These are phyloP conservation scores for Diprion similis DNA, from an alignment of 1,140 invertebrate species.

Conservation along the genomic window DNA sequence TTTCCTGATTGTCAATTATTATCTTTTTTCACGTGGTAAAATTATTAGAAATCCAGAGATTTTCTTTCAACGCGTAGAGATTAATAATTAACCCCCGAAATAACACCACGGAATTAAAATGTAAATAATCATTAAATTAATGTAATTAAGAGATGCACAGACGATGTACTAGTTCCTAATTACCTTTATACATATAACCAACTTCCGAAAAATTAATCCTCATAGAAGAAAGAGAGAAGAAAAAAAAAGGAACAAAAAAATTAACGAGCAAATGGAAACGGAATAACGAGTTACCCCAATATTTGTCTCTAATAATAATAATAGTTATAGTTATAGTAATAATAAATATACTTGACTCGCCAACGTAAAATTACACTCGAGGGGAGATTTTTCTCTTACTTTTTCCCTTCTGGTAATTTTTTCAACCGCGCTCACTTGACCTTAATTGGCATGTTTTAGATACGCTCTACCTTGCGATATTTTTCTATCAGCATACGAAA, in stretches of 20 bases:
- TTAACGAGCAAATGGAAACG: not conserved
- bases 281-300: too few species aligned
- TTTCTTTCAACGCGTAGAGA: not conserved
- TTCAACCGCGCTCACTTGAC: too few species aligned
- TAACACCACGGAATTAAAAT: slow-evolving; percentile 6
- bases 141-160: slow-evolving; percentile 3
- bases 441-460: too few species aligned
- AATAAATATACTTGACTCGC: too few species aligned
- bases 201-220: not conserved
- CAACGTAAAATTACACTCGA: too few species aligned
- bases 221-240: not conserved
- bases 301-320: not conserved
- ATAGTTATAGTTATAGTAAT: too few species aligned
- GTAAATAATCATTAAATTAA: slow-evolving; percentile 6
- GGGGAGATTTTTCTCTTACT: too few species aligned
- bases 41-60: not conserved
- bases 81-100: not conserved
- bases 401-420: too few species aligned
- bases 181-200: not conserved
- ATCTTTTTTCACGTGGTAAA: not conserved
- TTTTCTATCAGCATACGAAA: too few species aligned
- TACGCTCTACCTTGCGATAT: too few species aligned
- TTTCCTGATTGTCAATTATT: not conserved
- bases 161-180: slow-evolving; percentile 5
- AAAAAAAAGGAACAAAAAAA: not conserved